Evolutionary conservation across 1,140 invertebrate species (phyloP), one percentile per base, ranked within the genome.

Genomic region (Camponotus pennsylvanicus): DNA sequence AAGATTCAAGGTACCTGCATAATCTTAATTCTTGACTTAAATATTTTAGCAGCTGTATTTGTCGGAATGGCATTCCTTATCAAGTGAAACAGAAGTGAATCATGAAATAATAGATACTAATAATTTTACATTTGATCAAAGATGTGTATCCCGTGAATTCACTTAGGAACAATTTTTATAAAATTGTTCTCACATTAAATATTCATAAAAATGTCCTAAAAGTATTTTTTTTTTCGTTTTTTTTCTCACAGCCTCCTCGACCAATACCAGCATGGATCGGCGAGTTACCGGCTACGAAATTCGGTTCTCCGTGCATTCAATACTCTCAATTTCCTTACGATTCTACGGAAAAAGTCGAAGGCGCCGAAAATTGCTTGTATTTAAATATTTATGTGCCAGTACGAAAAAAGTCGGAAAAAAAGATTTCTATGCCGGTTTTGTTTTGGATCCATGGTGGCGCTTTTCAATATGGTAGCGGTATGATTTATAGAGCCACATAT

Each of bases 341-440:
- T 37, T 18, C 57, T 1, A 5, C 27, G 0, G 85, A 89, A 0
- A 86, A 91, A 61, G 92, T 95, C 0, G 40, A 86, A 18, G 95
- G 95, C 27, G 66, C 92, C 3, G 96, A 97, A 91, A 96, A 97
- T 89, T 97, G 96, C 88, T 91, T 97, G 0, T 96, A 96, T 85
- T 89, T 97, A 66, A 97, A 97, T 87, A 92, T 97, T 57, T 97
- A 96, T 90, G 94, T 95, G 34, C 96, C 96, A 42, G 91, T 92
- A 18, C 86, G 84, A 4, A 88, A 88, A 49, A 75, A 27, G 69
- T 34, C 45, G 0, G 49, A 15, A 2, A 84, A 73, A 18, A 11
- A 83, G 32, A 57, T 45, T 77, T 42, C 66, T 9, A 42, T 95
- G 18, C 94, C 94, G 6, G 93, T 95, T 11, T 79, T 95, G 15